Conservation (phyloP, 2,797 vertebrate genomes). For the Caiman crocodilus region DNA sequence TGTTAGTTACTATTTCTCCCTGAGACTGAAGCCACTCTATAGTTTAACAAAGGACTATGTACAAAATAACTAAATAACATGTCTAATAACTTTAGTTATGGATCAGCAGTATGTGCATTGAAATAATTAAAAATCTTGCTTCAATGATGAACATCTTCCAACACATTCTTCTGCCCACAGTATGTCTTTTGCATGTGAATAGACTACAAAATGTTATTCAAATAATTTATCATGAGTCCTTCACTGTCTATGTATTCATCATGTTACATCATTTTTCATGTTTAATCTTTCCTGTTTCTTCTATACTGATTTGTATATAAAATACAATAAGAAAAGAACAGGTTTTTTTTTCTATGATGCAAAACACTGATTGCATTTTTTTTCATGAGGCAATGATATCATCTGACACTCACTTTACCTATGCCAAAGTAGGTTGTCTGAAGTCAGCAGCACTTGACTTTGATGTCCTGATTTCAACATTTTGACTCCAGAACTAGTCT, state of each 20-base stretch:
- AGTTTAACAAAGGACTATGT: not conserved
- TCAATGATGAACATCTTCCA: not conserved
- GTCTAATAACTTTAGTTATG: not conserved
- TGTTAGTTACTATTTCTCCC: not conserved
- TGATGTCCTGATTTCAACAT: not conserved
- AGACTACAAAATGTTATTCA: not conserved
- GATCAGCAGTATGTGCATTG: not conserved
- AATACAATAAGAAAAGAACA: too few species aligned
- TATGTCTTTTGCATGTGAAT: not conserved
- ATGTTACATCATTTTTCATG: not conserved
- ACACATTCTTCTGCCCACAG: not conserved
- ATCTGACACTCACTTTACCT: rapidly evolving
- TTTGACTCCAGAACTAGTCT: not conserved
- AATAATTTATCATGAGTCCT: not conserved
- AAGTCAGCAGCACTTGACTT: not conserved
- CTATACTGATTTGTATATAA: not conserved
- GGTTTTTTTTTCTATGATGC: not conserved
- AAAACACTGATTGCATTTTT: not conserved
- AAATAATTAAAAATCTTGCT: not conserved
- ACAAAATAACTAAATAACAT: not conserved
- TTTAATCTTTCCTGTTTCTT: not conserved
- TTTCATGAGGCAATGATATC: not conserved
- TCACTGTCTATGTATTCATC: not conserved
- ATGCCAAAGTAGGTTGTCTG: not conserved
- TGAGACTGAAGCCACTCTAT: not conserved